Evolutionary conservation across 1,140 invertebrate genomes (phyloP).

Genomic region (Armadillidium nasatum): DNA sequence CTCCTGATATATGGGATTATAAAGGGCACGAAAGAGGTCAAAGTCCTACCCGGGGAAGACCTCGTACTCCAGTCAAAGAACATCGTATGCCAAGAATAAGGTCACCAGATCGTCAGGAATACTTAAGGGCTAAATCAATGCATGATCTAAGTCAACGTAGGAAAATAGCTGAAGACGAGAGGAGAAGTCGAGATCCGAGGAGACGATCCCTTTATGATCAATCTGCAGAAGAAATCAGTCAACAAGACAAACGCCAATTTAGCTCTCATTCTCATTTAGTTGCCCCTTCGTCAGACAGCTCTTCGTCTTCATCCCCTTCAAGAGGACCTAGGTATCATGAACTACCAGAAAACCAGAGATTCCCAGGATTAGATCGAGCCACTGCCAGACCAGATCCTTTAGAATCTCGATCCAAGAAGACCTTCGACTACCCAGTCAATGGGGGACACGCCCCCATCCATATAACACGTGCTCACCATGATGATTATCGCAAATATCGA

Average conservation of each 20-base stretch:
- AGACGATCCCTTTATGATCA: slow-evolving; percentile 39
- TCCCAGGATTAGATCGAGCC: slow-evolving; percentile 36
- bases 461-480: slow-evolving; percentile 35
- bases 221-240: slow-evolving; percentile 22
- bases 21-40: slow-evolving; percentile 23
- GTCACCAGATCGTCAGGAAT: slow-evolving; percentile 35
- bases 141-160: slow-evolving; percentile 37
- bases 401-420: slow-evolving; percentile 24
- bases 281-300: slow-evolving; percentile 28
- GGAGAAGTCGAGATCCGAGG: slow-evolving; percentile 30
- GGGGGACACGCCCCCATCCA: slow-evolving; percentile 37
- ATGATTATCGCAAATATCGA: slow-evolving; percentile 36
- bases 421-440: slow-evolving; percentile 42
- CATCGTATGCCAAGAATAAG: slow-evolving; percentile 27
- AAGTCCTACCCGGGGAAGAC: slow-evolving; percentile 16
- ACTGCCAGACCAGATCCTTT: slow-evolving; percentile 39
- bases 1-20: slow-evolving; percentile 35
- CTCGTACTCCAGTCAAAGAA: neutral
- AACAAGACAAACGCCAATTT: slow-evolving; percentile 22
- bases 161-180: neutral
- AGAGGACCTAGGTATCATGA: slow-evolving; percentile 32
- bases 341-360: slow-evolving; percentile 34
- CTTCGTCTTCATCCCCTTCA: slow-evolving; percentile 29
- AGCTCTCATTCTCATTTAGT: slow-evolving; percentile 32
- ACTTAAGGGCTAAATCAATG: slow-evolving; percentile 41